Percentiles rank a stretch among this genome's conserved stretches.
Evolutionary conservation across 1,140 invertebrate genomes (phyloP).

Genomic region (Ditylenchus dipsaci): DNA sequence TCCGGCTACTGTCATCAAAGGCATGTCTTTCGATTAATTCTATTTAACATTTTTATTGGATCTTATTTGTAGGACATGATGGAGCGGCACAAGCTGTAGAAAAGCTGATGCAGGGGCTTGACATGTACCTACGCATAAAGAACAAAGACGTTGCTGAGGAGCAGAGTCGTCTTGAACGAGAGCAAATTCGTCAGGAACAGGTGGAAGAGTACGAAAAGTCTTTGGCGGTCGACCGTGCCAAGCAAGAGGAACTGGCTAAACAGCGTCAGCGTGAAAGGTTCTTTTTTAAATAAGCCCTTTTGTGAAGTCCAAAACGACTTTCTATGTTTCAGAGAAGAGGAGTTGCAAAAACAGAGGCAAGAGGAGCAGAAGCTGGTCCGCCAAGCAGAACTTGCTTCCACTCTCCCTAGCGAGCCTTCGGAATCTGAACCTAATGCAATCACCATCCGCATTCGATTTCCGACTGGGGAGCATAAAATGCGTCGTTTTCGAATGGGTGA

Average conservation of each 20-base stretch:
- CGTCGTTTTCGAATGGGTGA: slow-evolving; percentile 37
- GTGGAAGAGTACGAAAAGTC: slow-evolving; percentile 38
- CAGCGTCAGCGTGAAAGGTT: slow-evolving; percentile 28
- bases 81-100: slow-evolving; percentile 18
- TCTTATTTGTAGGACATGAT: slow-evolving; percentile 27
- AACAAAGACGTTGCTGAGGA: slow-evolving; percentile 27
- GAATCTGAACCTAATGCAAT: slow-evolving; percentile 21
- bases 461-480: slow-evolving; percentile 28
- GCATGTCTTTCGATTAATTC: slow-evolving; percentile 2
- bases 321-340: slow-evolving; percentile 28
- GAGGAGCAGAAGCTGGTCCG: slow-evolving; percentile 11
- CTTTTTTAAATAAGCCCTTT: background rate
- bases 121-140: slow-evolving; percentile 31
- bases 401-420: slow-evolving; percentile 33
- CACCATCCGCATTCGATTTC: slow-evolving; percentile 36
- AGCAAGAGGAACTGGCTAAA: slow-evolving; percentile 25
- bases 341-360: slow-evolving; percentile 3
- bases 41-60: background rate
- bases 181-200: slow-evolving; percentile 39
- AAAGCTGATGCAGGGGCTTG: slow-evolving; percentile 33
- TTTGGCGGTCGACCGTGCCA: slow-evolving; percentile 30
- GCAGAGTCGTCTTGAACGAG: slow-evolving; percentile 33
- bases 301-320: background rate
- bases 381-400: slow-evolving; percentile 17
- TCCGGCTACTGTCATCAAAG: slow-evolving; percentile 8